A percentile compares a stretch with the other conserved stretches of the same genome.
Evolutionary conservation across 2,888 invertebrate genomes (phyloP).

Genomic region (Keiferia lycopersicella): DNA sequence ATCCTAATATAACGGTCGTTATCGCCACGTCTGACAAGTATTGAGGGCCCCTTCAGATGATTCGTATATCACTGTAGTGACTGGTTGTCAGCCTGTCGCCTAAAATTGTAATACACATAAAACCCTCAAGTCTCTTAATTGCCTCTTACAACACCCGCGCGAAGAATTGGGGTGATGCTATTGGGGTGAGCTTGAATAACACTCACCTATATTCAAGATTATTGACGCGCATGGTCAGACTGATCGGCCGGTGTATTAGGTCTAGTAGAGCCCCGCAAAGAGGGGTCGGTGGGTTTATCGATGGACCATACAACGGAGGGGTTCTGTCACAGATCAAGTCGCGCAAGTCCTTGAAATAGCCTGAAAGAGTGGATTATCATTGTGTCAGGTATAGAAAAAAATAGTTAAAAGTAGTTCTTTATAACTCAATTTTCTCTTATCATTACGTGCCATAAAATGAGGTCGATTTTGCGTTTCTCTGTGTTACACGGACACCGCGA

Average conservation of each 20-base stretch:
- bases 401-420: background rate
- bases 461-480: no score
- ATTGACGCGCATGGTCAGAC: constrained; percentile 72
- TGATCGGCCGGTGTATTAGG: constrained; percentile 88
- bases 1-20: no score
- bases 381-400: background rate
- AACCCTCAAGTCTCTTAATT: no score
- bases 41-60: no score
- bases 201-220: constrained; percentile 76
- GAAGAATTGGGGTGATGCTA: no score
- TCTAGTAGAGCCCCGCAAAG: constrained; percentile 87
- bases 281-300: constrained; percentile 86
- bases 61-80: no score
- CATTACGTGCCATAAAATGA: no score
- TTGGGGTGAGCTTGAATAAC: background rate
- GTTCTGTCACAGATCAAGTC: constrained; percentile 85
- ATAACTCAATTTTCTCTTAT: background rate
- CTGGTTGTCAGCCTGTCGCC: no score
- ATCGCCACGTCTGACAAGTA: no score
- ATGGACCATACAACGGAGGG: constrained; percentile 85
- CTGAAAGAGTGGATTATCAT: constrained; percentile 55
- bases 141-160: no score
- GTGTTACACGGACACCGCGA: no score
- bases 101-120: no score
- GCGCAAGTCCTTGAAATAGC: constrained; percentile 88